Evolutionary conservation across 2,113 vertebrate species (phyloP), one percentile per base, ranked within the genome.

Genomic region (Scomber japonicus): DNA sequence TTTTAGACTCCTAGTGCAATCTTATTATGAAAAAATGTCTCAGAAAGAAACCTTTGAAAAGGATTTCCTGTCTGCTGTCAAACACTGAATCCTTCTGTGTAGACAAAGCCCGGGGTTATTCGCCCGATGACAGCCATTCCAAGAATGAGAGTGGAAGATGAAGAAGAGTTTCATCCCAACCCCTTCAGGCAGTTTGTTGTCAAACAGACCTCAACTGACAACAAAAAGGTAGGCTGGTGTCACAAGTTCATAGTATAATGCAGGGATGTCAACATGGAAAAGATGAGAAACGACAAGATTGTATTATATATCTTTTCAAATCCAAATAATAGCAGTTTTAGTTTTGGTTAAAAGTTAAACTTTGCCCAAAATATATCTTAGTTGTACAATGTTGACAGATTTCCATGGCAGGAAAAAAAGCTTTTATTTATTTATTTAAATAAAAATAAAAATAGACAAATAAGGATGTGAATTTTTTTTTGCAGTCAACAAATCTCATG

Each of bases 71-170:
- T 49, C 59, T 83, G 71, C 68, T 71, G 85, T 87, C 73, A 65
- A 91, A 84, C 5, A 56, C 8, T 76, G n/a, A 57, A 16, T 83
- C 66, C 51, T 35, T 17, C 15, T 31, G 54, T 78, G 2, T 91
- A 98, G 97, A 97, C 96, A 15, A 98, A 95, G 84, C 97, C 97
- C 40, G 97, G 97, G 82, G 94, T 98, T 24, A 97, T 97, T 92
- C 96, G 96, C 19, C 97, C 97, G 0, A 90, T 93, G 71, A 84
- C 91, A 13, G 88, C 95, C 60, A 95, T 95, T 93, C 94, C 93
- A 59, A 96, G 93, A 93, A 88, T 92, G 67, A 75, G 90, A 13
- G 86, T 93, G 72, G 92, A 92, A 75, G 89, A 95, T n/a, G 83
- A 84, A 21, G 95, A 96, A 13, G 70, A 91, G 8, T 95, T 92